Evolutionary conservation across 2,888 invertebrate species (phyloP), one percentile per base, ranked within the genome.

Genomic region (Prenolepis imparis): DNA sequence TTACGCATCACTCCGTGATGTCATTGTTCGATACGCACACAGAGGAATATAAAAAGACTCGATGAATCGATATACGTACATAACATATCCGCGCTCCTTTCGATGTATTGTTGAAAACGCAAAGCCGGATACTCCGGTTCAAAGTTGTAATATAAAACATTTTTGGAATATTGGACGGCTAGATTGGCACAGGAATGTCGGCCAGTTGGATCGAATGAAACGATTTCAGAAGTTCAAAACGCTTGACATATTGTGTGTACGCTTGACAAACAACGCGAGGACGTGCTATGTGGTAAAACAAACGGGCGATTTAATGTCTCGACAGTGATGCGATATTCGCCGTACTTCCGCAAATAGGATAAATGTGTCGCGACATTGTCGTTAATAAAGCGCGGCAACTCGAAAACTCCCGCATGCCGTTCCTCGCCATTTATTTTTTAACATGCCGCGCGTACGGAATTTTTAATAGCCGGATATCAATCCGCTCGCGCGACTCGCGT

Each of bases 81-180:
- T 18, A 52, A 32, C 32, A 28, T n/a, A n/a, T 3, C 12, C 9
- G 68, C 48, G 52, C 48, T n/a, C 77, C 73, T 74, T 73, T 73
- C 52, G 72, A 70, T 44, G 48, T 61, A 68, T 52, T 32, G 59
- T 32, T 52, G 67, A 78, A 61, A 61, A 36, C 52, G 39, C 39
- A 39, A 55, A 73, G 61, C 24, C 59, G 57, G 15, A 74, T 32
- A 39, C 61, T 70, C 78, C 78, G 44, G 32, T 57, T 64, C 48
- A 52, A 59, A 68, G 41, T 67, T 85, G 44, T 75, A 67, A 80
- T 82, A 80, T 82, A 78, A 84, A 86, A 84, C 74, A 87, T 84
- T 84, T 59, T 73, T 84, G 82, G 59, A 57, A 78, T 84, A 82
- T 80, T 78, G 78, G 44, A 61, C 28, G 70, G 15, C 36, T 36